Evolutionary conservation across 1,140 invertebrate genomes (phyloP).

Genomic region (Alviniconcha marisindica): DNA sequence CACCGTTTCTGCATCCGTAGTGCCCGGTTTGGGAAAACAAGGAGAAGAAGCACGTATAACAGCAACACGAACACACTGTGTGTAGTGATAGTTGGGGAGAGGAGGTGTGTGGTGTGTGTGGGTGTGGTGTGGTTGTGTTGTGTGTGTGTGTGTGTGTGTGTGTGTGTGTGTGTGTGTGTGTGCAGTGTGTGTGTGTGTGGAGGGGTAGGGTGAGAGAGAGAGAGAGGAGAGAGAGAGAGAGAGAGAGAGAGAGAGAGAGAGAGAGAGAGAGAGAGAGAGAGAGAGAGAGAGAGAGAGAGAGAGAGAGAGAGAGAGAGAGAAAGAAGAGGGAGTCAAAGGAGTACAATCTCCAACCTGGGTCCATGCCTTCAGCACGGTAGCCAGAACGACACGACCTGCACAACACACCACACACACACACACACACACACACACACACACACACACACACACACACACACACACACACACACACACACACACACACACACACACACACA

Average conservation of each 20-base stretch:
- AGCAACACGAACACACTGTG: too few species aligned
- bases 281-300: not conserved
- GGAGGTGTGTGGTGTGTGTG: too few species aligned
- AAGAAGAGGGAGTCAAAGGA: constrained; percentile 64
- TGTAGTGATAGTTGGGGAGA: too few species aligned
- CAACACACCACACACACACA: not conserved
- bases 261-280: not conserved
- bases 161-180: too few species aligned
- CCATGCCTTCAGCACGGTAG: constrained; percentile 72
- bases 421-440: not conserved
- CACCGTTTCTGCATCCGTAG: too few species aligned
- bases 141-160: too few species aligned
- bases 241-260: not conserved
- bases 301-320: not conserved
- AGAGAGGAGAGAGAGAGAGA: not conserved
- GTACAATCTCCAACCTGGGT: constrained; percentile 74
- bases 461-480: constrained; percentile 14
- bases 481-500: constrained; percentile 15
- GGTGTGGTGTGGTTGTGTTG: too few species aligned
- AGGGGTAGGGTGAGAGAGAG: too few species aligned
- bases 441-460: not conserved
- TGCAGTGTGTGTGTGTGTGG: too few species aligned
- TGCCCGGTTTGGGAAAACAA: too few species aligned
- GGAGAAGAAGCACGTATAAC: too few species aligned
- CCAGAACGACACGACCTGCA: constrained; percentile 73